Base-by-base conservation (phyloP, 35 echinoderm and acorn worm genomes). In the Stichopus chloronotus region DNA sequence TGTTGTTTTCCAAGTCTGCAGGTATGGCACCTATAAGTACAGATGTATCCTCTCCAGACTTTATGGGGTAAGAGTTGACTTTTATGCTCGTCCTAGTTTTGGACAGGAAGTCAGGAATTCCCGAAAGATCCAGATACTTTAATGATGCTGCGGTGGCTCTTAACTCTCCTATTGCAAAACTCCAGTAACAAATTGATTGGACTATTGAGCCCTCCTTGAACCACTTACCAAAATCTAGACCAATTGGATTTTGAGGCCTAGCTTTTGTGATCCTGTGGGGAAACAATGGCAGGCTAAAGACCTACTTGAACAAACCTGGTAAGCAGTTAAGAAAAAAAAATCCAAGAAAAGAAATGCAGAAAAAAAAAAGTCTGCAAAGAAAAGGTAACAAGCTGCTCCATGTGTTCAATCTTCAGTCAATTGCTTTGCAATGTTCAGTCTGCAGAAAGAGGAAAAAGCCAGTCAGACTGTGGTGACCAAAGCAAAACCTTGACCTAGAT, bases 201-300 rank as follows among this genome's bases (percentile, higher is more conserved):
- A 85, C 82, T 85, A 85, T 85, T 85, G 82, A 85, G 82, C 82
- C 82, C 82, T 85, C 82, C 82, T 85, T 85, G 82, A 85, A 85
- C 82, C 82, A 85, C 82, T 85, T 85, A 56, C 57, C 7, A 58
- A 85, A 85, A 85, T 85, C 82, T 85, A 85, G 82, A 85, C 55
- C 82, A 85, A 85, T 85, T 85, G 79, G 55, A 82, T 82, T 82
- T 82, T 16, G 43, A 82, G 79, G 79, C 25, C 22, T 82, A 54
- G 79, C 52, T 53, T 82, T 82, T 82, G 82, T 85, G 82, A 53
- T 85, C 82, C 82, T 85, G 55, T 85, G 82, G 82, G 69, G 82
- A 85, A 59, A 57, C 82, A 85, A 85, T 85, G 55, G 19, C 55
- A 84, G 55, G 81, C 56, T 55, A 84, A 84, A 58, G 19, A 57